Base-by-base conservation (phyloP, 2,888 invertebrate species). In the Polia nebulosa region DNA sequence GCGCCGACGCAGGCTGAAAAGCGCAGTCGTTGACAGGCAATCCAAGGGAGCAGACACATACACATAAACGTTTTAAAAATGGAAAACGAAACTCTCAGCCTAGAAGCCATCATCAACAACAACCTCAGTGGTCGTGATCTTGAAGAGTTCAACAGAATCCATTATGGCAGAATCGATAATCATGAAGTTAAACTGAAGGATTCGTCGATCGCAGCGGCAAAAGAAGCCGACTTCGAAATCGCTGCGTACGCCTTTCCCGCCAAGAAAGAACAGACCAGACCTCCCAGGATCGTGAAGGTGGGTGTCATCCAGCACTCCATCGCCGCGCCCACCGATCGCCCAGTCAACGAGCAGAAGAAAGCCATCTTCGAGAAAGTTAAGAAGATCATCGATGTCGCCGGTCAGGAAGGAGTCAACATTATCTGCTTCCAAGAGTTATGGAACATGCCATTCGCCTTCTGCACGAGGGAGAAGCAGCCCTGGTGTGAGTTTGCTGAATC, bases 391-490 rank as follows among this genome's bases (percentile, higher is more conserved):
- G 96, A 97, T 72, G 97, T 97, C 1, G 99, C 99, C 0, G 98
- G 97, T 0, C 93, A 95, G 58, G 97, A 97, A 78, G 97, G 97
- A 2, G 99, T 98, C 56, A 99, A 99, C 91, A 96, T 99, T 52
- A 92, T 99, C 55, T 99, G 99, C 88, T 97, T 99, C 87, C 99
- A 99, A 94, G 99, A 99, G 93, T 97, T 99, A 13, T 99, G 99
- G 99, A 97, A 98, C 66, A 99, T 99, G 99, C 99, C 99, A 0
- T 99, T 99, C 94, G 99, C 98, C 0, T 99, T 99, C 93, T 99
- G 99, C 91, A 99, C 99, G 0, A 96, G 99, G 47, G 99, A 99
- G 94, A 99, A 99, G 90, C 97, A 97, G 75, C 99, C 99, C 0
- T 99, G 99, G 99, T 98, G 98, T 87, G 99, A 99, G 93, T 99